Evolutionary conservation across 2,113 vertebrate species (phyloP).

Genomic region (Eurypyga helias): DNA sequence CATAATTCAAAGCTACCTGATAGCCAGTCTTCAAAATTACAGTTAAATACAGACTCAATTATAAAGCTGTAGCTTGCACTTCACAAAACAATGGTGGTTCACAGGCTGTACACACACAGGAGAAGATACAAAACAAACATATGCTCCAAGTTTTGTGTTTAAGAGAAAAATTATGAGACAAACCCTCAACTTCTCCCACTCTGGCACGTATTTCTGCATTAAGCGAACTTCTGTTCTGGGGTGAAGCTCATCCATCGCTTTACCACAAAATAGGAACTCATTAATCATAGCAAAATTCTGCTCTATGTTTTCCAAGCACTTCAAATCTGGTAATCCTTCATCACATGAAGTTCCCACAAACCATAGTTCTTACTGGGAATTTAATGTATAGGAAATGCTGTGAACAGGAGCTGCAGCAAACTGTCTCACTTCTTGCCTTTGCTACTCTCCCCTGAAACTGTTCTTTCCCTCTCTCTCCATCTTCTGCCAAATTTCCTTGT

Average conservation of each 20-base stretch:
- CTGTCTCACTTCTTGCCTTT: neutral
- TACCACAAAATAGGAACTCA: neutral
- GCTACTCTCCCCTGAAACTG: neutral
- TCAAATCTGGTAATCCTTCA: neutral
- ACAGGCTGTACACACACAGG: neutral
- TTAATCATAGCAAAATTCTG: neutral
- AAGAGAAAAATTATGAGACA: neutral
- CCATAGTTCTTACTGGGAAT: neutral
- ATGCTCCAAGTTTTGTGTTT: neutral
- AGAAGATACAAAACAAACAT: neutral
- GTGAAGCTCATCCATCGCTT: neutral
- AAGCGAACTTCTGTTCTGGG: neutral
- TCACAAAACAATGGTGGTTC: neutral
- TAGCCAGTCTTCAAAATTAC: neutral
- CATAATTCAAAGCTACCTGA: neutral
- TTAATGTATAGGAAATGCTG: neutral
- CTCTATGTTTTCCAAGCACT: neutral
- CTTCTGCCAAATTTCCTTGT: neutral
- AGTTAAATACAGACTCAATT: neutral
- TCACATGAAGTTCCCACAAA: neutral
- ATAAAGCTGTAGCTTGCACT: neutral
- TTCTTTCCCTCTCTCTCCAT: neutral
- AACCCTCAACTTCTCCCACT: neutral
- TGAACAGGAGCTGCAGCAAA: neutral
- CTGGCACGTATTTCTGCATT: neutral